A percentile compares a stretch with the other conserved stretches of the same genome.
Evolutionary conservation across 2,888 invertebrate species (phyloP).

Genomic region (Epiblema foenella): DNA sequence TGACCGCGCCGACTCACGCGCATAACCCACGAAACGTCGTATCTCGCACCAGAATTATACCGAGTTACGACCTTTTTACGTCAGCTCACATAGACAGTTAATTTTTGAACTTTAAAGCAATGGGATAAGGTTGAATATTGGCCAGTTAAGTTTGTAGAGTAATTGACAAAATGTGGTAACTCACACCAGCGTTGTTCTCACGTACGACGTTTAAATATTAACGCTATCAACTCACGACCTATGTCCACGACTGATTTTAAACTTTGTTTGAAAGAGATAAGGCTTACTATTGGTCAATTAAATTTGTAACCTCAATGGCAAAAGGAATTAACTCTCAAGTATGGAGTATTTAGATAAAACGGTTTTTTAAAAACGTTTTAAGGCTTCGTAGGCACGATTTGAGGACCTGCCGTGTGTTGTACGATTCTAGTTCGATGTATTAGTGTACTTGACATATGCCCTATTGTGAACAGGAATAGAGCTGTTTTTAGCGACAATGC

Average conservation of each 20-base stretch:
- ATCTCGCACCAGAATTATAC: not conserved
- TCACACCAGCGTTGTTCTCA: too few species aligned
- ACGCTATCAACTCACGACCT: too few species aligned
- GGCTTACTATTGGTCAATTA: not conserved
- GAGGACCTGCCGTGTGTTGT: not conserved
- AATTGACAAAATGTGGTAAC: too few species aligned
- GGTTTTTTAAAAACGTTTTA: not conserved
- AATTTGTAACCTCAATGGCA: not conserved
- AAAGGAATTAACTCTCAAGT: not conserved
- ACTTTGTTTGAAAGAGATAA: not conserved
- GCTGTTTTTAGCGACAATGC: not conserved
- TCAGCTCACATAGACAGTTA: not conserved
- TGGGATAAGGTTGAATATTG: too few species aligned
- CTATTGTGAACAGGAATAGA: not conserved
- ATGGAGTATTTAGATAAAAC: not conserved
- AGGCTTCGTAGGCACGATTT: not conserved
- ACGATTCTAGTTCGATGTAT: not conserved
- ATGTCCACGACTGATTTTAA: not conserved
- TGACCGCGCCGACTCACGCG: constrained; percentile 19
- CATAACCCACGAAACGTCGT: not conserved
- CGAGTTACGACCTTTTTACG: not conserved
- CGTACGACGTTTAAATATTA: too few species aligned
- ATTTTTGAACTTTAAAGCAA: not conserved
- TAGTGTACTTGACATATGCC: not conserved
- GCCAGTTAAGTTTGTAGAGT: too few species aligned